Conservation (phyloP, 2,888 invertebrate species). For the Mamestra brassicae region DNA sequence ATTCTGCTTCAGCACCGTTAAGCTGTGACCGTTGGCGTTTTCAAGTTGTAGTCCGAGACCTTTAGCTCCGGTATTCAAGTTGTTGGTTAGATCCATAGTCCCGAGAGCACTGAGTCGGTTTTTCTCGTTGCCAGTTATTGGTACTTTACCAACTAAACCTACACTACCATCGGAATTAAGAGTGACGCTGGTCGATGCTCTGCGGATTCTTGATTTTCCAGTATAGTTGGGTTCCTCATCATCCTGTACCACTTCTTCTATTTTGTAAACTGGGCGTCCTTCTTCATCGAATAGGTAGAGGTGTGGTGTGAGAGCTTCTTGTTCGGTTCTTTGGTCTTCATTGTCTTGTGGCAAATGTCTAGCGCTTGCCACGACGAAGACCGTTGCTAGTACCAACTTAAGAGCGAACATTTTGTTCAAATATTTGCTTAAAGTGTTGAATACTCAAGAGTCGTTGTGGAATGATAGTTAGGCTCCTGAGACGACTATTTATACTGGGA, state of each 20-base stretch:
- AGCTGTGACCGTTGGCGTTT: slow-evolving; percentile 40
- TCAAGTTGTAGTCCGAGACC: slow-evolving; percentile 46
- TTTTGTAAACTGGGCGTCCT: slow-evolving; percentile 6
- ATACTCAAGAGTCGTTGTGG: slow-evolving; percentile 8
- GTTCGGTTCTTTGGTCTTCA: slow-evolving; percentile 1
- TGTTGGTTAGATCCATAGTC: slow-evolving; percentile 12
- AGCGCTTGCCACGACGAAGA: slow-evolving; percentile 42
- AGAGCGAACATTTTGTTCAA: slow-evolving; percentile 33
- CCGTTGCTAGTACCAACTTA: slow-evolving; percentile 42
- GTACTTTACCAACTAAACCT: slow-evolving; percentile 34
- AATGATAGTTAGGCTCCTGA: background rate
- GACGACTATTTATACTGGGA: slow-evolving; percentile 35
- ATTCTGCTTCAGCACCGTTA: slow-evolving; percentile 32
- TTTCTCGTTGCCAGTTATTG: slow-evolving; percentile 31
- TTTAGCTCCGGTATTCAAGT: slow-evolving; percentile 25
- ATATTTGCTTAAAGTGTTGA: slow-evolving; percentile 3
- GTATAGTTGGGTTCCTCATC: slow-evolving; percentile 19
- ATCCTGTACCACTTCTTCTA: background rate
- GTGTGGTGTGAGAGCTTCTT: slow-evolving; percentile 12
- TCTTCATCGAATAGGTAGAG: slow-evolving; percentile 19
- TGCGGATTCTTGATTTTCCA: slow-evolving; percentile 26
- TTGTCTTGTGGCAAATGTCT: slow-evolving; percentile 35
- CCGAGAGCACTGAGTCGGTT: slow-evolving; percentile 48
- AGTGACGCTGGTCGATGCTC: slow-evolving; percentile 42
- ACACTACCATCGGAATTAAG: slow-evolving; percentile 48